These are phyloP conservation scores for Nerophis ophidion DNA, from an alignment of 2,113 vertebrate species.

Conservation along the genomic window DNA sequence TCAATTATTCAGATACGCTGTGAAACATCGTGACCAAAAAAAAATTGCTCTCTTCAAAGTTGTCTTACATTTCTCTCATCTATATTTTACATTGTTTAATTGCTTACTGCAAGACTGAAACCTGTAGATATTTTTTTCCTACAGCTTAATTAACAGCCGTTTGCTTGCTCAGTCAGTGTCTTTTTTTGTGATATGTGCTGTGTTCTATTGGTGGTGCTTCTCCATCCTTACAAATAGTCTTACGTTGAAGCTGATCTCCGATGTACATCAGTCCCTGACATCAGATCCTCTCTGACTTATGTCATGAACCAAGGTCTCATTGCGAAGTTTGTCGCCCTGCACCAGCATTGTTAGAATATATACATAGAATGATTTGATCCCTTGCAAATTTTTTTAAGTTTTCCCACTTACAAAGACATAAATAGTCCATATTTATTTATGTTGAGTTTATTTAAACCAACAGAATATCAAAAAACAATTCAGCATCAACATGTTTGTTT, in stretches of 20 bases:
- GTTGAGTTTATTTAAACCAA: background rate
- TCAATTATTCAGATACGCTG: background rate
- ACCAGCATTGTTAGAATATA: too few relatives aligned
- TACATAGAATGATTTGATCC: too few relatives aligned
- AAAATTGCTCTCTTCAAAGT: background rate
- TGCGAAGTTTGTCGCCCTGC: too few relatives aligned
- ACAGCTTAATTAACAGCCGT: conserved; percentile 7
- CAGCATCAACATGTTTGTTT: too few relatives aligned
- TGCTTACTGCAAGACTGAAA: background rate
- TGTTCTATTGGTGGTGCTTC: conserved; percentile 6
- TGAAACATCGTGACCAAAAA: background rate
- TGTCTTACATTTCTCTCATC: background rate
- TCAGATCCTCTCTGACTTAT: too few relatives aligned
- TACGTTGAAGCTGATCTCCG: conserved; percentile 7
- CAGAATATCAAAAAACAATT: background rate
- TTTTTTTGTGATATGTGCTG: background rate
- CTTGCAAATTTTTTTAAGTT: too few relatives aligned
- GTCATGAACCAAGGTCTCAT: too few relatives aligned
- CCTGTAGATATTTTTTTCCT: conserved; percentile 16
- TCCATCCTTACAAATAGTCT: conserved; percentile 24
- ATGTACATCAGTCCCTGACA: background rate
- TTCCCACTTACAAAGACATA: too few relatives aligned
- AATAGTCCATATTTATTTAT: too few relatives aligned
- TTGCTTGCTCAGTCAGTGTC: conserved; percentile 2
- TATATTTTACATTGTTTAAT: conserved; percentile 5